Evolutionary conservation across 2,113 vertebrate species (phyloP), one percentile per base, ranked within the genome.

Genomic region (Ammodytes dubius): DNA sequence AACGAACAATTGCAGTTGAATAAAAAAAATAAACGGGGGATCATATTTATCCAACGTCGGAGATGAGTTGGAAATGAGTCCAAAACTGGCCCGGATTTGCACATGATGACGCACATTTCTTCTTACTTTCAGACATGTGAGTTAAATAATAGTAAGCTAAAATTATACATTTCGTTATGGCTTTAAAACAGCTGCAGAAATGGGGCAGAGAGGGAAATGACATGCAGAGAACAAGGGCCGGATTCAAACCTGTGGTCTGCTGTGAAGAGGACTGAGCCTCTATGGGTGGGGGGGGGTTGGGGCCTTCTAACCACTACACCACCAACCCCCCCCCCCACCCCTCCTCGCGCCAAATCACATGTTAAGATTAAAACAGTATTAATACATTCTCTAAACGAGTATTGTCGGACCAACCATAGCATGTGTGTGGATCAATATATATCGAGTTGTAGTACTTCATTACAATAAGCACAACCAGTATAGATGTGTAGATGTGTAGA

Each of bases 1-100:
- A 27, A 27, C 27, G 27, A 27, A 27, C 87, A 82, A 81, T 89
- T 87, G 71, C 79, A 82, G 90, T 83, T 82, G 85, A 91, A 88
- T 88, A 88, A 91, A 85, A 74, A 88, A 91, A 85, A 74, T 71
- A 87, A 90, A 86, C 64, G 3, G 1, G 13, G 4, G 52, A 50
- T 67, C 49, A 19, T 64, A 67, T 83, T 75, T 49, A 70, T 56
- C 11, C 64, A 19, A 2, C 12, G 6, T 73, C 49, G 85, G 17
- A 56, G 64, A 27, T 27, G 27, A 71, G 40, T 10, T 50, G 73
- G 17, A 74, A 70, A 84, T 81, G 45, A 71, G 66, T 74, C 46
- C 58, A 82, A 27, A 66, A 64, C 70, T 54, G 27, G 12, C 43
- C 39, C 15, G 1, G 46, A 77, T 78, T 64, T 0, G 4, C 15